phyloP scores from a whole-genome alignment of 2,113 vertebrate genomes.

The Eptesicus fuscus region DNA sequence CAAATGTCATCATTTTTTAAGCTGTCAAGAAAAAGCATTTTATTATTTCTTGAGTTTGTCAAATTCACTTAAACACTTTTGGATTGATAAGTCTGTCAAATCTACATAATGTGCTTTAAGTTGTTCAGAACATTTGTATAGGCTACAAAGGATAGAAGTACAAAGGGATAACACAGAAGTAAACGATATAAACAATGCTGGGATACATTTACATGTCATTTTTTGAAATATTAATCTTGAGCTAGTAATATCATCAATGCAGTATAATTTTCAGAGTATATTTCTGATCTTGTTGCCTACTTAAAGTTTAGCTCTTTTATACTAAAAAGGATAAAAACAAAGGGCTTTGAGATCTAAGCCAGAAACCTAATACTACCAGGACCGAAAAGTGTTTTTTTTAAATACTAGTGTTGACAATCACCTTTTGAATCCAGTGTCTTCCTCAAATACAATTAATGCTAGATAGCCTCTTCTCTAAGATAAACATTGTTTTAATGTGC shows the following conservation, averaged over 20 bases:
- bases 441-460: slow-evolving; percentile 45
- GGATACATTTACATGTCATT: neutral
- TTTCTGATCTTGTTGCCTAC: neutral
- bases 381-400: slow-evolving; percentile 16
- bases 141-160: neutral
- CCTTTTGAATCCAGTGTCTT: slow-evolving; percentile 31
- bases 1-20: neutral
- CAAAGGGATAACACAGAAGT: neutral
- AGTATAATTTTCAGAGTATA: slow-evolving; percentile 16
- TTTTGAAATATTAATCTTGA: neutral
- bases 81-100: neutral
- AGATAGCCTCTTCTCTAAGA: slow-evolving; percentile 34
- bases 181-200: neutral
- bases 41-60: slow-evolving; percentile 9
- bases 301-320: slow-evolving; percentile 40
- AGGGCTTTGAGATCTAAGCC: neutral
- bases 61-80: slow-evolving; percentile 15
- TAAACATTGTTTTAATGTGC: slow-evolving; percentile 51
- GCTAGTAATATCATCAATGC: neutral
- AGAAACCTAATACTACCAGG: neutral
- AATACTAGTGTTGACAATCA: slow-evolving; percentile 24
- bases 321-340: slow-evolving; percentile 14
- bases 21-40: slow-evolving; percentile 7
- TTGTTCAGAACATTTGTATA: neutral
- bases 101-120: neutral